phyloP scores from a whole-genome alignment of 2,113 vertebrate genomes.

The Phalacrocorax aristotelis region DNA sequence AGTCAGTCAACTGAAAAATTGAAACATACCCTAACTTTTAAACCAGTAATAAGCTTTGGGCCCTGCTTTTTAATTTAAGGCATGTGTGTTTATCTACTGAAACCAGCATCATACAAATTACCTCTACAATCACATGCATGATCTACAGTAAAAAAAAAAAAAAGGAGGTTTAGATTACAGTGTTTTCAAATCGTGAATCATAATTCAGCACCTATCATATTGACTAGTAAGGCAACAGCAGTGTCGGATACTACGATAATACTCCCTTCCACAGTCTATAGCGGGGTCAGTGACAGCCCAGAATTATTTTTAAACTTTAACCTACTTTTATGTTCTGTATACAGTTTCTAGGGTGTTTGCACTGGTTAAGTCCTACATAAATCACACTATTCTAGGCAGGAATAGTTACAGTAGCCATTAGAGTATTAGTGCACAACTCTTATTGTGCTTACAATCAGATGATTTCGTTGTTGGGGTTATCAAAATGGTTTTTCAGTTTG shows the following conservation, averaged over 20 bases:
- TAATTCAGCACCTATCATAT: constrained; percentile 85
- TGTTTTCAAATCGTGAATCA: constrained; percentile 79
- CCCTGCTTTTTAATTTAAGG: constrained; percentile 83
- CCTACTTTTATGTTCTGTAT: constrained; percentile 71
- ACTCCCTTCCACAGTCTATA: constrained; percentile 77
- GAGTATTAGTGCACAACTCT: constrained; percentile 74
- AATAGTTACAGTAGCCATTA: constrained; percentile 80
- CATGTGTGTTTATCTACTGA: constrained; percentile 81
- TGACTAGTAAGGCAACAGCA: constrained; percentile 88
- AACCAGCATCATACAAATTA: constrained; percentile 77
- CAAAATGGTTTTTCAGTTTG: constrained; percentile 62
- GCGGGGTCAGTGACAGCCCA: constrained; percentile 72
- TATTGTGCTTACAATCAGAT: constrained; percentile 79
- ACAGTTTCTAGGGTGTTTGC: constrained; percentile 75
- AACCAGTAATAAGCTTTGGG: constrained; percentile 75
- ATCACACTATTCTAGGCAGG: constrained; percentile 77
- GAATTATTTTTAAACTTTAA: constrained; percentile 73
- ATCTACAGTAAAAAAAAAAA: constrained; percentile 77
- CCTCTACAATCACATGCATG: constrained; percentile 79
- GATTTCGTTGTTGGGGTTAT: constrained; percentile 65
- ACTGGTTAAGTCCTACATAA: constrained; percentile 77
- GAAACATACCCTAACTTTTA: constrained; percentile 71
- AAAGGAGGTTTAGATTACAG: constrained; percentile 76
- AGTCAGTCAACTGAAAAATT: constrained; percentile 60
- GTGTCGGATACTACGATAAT: constrained; percentile 78